These are phyloP conservation scores for Mobula hypostoma DNA, from an alignment of 2,113 vertebrate genomes.

Conservation along the genomic window DNA sequence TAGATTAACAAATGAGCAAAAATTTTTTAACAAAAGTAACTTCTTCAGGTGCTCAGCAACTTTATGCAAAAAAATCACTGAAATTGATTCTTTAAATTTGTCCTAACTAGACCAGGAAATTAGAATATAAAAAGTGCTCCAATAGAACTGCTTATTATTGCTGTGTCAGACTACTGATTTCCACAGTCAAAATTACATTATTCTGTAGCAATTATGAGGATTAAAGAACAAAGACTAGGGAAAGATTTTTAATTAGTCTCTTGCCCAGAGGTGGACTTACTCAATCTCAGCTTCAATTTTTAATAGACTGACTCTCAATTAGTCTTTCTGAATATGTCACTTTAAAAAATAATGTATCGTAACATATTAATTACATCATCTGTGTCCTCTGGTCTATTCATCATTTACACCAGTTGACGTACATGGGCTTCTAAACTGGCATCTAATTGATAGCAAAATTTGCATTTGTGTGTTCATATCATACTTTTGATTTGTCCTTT, in stretches of 20 bases:
- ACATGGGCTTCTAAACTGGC: neutral
- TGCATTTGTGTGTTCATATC: neutral
- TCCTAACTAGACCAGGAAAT: neutral
- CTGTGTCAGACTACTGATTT: neutral
- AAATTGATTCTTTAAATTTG: neutral
- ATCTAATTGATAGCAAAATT: neutral
- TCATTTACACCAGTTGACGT: neutral
- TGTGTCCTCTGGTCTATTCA: too few relatives aligned
- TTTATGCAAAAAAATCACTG: neutral
- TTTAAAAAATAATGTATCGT: neutral
- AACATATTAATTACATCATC: neutral
- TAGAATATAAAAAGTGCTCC: neutral
- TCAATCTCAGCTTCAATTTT: neutral
- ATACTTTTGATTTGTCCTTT: neutral
- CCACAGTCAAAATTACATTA: neutral
- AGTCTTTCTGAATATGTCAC: neutral
- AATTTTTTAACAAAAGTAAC: neutral
- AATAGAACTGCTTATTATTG: neutral
- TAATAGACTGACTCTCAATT: neutral
- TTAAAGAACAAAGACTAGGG: neutral
- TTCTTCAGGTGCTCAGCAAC: neutral
- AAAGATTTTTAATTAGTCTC: neutral
- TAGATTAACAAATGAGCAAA: neutral
- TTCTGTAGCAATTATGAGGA: neutral
- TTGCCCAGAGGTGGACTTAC: neutral